Conservation (phyloP, 2,888 invertebrate species). For the Ormyrus rosae region DNA sequence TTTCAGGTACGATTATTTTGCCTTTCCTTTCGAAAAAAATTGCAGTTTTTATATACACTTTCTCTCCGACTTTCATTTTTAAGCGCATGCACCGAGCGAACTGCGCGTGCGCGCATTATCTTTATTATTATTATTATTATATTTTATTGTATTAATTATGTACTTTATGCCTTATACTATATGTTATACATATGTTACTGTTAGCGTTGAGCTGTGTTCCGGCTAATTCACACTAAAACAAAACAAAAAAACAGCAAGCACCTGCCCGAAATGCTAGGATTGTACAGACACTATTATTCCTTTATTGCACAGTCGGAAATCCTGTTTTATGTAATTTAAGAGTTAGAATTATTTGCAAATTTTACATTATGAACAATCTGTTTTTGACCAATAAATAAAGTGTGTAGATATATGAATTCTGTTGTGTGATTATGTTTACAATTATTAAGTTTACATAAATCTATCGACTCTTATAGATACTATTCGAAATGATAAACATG, state of each 20-base stretch:
- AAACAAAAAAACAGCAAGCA: conserved; percentile 53
- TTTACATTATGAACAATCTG: background rate
- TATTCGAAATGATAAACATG: background rate
- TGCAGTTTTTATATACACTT: background rate
- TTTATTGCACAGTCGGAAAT: conserved; percentile 19
- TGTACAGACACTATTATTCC: conserved; percentile 37
- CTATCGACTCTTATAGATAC: no score
- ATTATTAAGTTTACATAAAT: no score
- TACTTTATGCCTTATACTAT: conserved; percentile 59
- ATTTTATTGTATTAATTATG: conserved; percentile 50
- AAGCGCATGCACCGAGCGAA: conserved; percentile 40
- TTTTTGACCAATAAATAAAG: background rate
- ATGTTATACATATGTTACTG: conserved; percentile 53
- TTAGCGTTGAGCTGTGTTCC: conserved; percentile 52
- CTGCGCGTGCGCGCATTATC: conserved; percentile 44
- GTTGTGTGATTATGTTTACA: no score
- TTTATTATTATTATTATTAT: conserved; percentile 50
- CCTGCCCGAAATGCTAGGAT: conserved; percentile 43
- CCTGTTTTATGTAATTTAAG: background rate
- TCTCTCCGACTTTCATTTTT: conserved; percentile 38
- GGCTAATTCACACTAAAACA: conserved; percentile 48
- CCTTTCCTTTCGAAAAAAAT: no score
- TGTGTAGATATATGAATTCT: no score
- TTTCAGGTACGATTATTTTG: background rate
- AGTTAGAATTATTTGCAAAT: background rate